phyloP scores from a whole-genome alignment of 2,797 vertebrate species.

The Notolabrus celidotus region DNA sequence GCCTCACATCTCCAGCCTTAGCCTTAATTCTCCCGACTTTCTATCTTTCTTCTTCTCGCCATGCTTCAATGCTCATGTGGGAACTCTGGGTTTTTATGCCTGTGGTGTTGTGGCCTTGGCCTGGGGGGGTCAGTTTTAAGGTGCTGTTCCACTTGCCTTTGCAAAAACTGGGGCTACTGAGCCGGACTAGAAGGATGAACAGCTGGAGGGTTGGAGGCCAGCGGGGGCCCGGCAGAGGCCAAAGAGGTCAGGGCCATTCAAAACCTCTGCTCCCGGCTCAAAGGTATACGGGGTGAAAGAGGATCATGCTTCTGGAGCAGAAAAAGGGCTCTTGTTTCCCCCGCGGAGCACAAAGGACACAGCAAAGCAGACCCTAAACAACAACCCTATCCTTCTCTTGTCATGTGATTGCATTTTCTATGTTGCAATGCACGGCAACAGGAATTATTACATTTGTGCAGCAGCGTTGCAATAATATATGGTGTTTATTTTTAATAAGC shows the following conservation, averaged over 20 bases:
- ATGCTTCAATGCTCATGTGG: constrained; percentile 69
- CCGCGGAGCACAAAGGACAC: constrained; percentile 77
- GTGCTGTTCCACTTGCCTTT: constrained; percentile 66
- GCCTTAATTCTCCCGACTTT: constrained; percentile 58
- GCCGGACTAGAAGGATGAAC: constrained; percentile 71
- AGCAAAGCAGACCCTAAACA: constrained; percentile 73
- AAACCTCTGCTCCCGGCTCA: constrained; percentile 78
- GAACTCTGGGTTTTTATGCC: constrained; percentile 66
- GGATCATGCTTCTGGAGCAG: constrained; percentile 79
- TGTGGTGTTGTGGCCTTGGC: constrained; percentile 70
- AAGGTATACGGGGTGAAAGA: constrained; percentile 82
- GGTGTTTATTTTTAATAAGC: constrained; percentile 83
- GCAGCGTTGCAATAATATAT: constrained; percentile 72
- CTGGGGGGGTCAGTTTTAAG: constrained; percentile 64
- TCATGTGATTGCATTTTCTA: constrained; percentile 68
- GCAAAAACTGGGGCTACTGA: constrained; percentile 54
- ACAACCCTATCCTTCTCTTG: constrained; percentile 58
- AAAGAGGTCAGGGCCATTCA: constrained; percentile 83
- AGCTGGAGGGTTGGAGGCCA: constrained; percentile 77
- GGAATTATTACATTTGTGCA: constrained; percentile 75
- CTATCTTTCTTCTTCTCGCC: constrained; percentile 57
- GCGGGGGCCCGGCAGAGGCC: constrained; percentile 66
- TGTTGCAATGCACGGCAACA: constrained; percentile 70
- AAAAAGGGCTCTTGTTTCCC: constrained; percentile 85
- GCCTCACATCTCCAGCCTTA: constrained; percentile 23